Percentiles rank a stretch among this genome's conserved stretches.
These are phyloP conservation scores for Wiebesia pumilae DNA, from an alignment of 1,140 invertebrate genomes.

Conservation along the genomic window DNA sequence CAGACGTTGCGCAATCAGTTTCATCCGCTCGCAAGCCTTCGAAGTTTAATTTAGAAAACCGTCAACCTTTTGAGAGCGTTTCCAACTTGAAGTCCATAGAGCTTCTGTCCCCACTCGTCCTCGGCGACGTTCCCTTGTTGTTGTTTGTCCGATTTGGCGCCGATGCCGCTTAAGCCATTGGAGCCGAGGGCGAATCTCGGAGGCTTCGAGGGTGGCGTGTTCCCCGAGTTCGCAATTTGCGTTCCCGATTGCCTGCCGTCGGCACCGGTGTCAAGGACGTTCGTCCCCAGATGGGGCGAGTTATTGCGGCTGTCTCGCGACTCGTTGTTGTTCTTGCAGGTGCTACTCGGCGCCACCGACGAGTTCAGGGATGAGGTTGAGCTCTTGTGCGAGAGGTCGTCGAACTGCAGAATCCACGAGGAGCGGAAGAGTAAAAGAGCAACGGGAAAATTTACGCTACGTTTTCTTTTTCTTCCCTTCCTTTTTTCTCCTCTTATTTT, in stretches of 20 bases:
- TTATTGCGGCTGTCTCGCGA: conserved; percentile 1
- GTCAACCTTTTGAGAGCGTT: conserved; percentile 67
- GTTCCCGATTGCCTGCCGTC: not conserved
- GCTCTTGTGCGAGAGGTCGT: conserved; percentile 91
- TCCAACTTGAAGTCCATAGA: conserved; percentile 80
- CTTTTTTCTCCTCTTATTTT: not conserved
- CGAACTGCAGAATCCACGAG: conserved; percentile 77
- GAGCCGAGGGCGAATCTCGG: conserved; percentile 72
- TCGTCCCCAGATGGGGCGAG: not conserved
- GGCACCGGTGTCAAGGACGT: not conserved
- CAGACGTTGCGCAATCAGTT: too few species aligned
- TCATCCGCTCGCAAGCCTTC: too few species aligned
- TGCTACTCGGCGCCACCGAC: conserved; percentile 61
- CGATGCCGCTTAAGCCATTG: conserved; percentile 60
- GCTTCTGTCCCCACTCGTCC: conserved; percentile 90
- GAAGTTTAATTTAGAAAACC: not conserved
- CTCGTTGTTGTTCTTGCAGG: conserved; percentile 56
- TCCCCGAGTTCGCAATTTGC: conserved; percentile 48
- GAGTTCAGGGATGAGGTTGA: conserved; percentile 87
- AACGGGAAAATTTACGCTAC: not conserved
- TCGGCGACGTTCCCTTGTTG: conserved; percentile 61
- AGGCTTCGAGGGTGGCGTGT: conserved; percentile 75
- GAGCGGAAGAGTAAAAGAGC: not conserved
- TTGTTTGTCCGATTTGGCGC: conserved; percentile 58
- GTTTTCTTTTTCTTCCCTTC: too few species aligned